Conservation (phyloP, 1,140 invertebrate genomes). For the Drosophila nigromelanica region DNA sequence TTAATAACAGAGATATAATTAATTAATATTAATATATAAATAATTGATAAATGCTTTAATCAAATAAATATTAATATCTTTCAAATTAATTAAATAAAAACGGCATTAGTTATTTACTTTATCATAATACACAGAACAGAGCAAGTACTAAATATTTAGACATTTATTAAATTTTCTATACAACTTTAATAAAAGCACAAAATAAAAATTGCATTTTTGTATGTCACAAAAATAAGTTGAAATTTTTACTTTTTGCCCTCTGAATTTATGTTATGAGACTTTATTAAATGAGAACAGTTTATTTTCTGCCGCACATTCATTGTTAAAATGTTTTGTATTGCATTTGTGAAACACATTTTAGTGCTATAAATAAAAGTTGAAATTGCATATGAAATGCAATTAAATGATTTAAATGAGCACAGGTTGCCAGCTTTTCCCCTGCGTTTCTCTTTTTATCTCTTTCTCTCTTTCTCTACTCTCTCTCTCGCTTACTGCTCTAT, state of each 20-base stretch:
- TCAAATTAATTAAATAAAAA: no score
- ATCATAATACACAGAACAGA: no score
- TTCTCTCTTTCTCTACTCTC: background rate
- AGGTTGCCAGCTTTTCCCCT: background rate
- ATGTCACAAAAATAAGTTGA: no score
- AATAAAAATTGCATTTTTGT: no score
- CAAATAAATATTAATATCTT: no score
- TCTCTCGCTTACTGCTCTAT: background rate
- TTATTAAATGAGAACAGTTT: background rate
- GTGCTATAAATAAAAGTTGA: constrained; percentile 4
- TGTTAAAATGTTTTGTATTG: background rate
- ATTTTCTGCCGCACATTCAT: background rate
- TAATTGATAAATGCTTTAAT: background rate
- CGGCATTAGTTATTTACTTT: background rate
- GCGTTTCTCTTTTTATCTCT: background rate
- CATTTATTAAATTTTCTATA: no score
- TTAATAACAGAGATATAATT: background rate
- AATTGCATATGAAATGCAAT: constrained; percentile 16
- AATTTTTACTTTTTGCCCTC: no score
- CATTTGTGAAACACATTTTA: background rate
- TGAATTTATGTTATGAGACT: no score
- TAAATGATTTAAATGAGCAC: constrained; percentile 10
- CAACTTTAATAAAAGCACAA: background rate
- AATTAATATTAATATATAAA: background rate
- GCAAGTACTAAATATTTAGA: no score